A percentile compares a stretch with the other conserved stretches of the same genome.
Evolutionary conservation across 2,888 invertebrate species (phyloP).

Genomic region (Pyrrhosoma nymphula): DNA sequence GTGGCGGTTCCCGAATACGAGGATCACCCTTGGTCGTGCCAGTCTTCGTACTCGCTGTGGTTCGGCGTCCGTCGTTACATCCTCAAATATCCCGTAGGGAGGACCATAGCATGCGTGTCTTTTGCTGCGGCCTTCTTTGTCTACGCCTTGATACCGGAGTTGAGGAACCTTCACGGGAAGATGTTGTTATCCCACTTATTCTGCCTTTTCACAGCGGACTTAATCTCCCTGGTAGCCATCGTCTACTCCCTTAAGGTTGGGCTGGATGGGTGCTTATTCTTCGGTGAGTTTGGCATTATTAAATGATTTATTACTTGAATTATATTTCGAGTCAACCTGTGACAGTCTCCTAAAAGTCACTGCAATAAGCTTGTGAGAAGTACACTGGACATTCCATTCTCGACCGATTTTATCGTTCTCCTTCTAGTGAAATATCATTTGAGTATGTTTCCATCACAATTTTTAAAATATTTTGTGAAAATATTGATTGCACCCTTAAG

Average conservation of each 20-base stretch:
- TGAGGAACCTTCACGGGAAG: background rate
- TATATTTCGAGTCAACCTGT: no score
- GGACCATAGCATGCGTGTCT: background rate
- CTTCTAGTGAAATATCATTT: no score
- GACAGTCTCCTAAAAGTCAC: no score
- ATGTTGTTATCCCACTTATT: constrained; percentile 1
- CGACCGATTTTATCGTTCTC: no score
- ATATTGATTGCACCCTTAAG: no score
- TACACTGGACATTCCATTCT: no score
- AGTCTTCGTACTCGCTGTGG: background rate
- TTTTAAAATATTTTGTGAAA: no score
- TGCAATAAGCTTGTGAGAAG: no score
- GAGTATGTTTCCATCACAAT: no score
- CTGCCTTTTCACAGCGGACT: background rate
- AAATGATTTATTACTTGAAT: no score
- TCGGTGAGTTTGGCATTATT: background rate
- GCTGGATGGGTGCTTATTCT: background rate
- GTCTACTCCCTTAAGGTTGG: background rate
- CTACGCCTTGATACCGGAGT: background rate
- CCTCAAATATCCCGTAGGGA: background rate
- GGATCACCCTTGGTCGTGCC: background rate
- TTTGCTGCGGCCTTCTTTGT: background rate
- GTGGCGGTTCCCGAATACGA: background rate
- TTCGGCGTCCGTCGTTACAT: background rate
- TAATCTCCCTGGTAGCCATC: background rate